Evolutionary conservation across 1,140 invertebrate species (phyloP), one percentile per base, ranked within the genome.

Genomic region (Drosophila ironensis): DNA sequence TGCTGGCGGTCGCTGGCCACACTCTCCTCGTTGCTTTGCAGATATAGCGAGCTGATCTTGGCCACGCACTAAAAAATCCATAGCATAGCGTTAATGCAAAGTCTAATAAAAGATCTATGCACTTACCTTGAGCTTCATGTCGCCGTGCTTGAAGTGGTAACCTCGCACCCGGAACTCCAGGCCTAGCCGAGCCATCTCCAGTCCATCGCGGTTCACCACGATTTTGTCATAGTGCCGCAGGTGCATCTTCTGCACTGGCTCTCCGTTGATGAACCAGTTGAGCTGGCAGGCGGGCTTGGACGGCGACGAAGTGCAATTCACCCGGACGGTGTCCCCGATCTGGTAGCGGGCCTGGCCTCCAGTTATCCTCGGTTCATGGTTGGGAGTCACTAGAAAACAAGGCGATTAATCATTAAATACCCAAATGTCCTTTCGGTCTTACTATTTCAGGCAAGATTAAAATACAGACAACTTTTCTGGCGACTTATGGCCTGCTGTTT

Each of bases 181-280:
- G 1, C 93, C 94, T 1, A 96, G 90, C 3, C 93, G 93, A 1
- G 94, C 93, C 38, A 94, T 94, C 78, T 96, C 94, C 25, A 96
- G 91, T 0, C 94, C 87, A 42, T 90, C 88, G 4, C 87, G 84
- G 22, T 88, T 87, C 0, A 84, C 70, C 20, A 88, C 68, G 25
- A 88, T 60, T 11, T 88, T 88, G 42, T 89, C 87, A 25, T 61
- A 89, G 33, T 74, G 77, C 17, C 61, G 78, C 2, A 91, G 71
- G 16, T 91, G 90, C 2, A 82, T 60, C 0, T 89, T 45, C 68
- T 92, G 93, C 76, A 95, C 95, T 73, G 93, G 93, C 73, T 96
- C 94, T 25, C 95, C 95, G 81, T 98, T 98, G 82, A 97, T 95
- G 89, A 95, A 95, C 96, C 96, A 97, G 28, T 93, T 93, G 20